Base-by-base conservation (phyloP, 2,888 invertebrate species). In the Amphimallon solstitiale region DNA sequence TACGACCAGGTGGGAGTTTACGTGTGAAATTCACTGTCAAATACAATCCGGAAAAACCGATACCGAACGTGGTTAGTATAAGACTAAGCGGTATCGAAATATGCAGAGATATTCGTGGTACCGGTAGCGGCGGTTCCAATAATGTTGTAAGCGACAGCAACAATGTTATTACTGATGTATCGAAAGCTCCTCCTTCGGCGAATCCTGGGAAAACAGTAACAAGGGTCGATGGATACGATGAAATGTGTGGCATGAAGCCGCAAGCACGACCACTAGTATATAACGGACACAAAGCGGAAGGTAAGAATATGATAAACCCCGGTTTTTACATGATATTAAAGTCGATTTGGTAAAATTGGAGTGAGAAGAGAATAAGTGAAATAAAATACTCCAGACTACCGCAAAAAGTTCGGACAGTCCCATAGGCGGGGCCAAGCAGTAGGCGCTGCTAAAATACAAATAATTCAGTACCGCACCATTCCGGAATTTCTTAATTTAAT, bases 21-120 rank as follows among this genome's bases (percentile, higher is more conserved):
- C 78, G 84, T 0, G 84, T 88, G 2, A 80, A 86, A 3, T 86
- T 89, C 76, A 87, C 87, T 77, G 86, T 88, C 0, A 86, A 86
- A 66, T 88, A 86, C 78, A 85, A 86, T 72, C 79, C 82, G 0
- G 74, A 82, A 1, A 82, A 80, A 49, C 81, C 81, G 17, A 78
- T 84, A 0, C 89, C 89, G 0, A 84, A 80, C 46, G 75, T 89
- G 0, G 78, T 77, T 48, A 82, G 80, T 1, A 86, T 89, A 29
- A 74, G 84, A 46, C 78, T 89, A 10, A 89, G 89, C 65, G 89
- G 88, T 0, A 80, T 85, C 60, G 84, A 86, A 64, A 87, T 88
- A 21, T 88, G 88, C 72, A 12, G 1, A 1, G 12, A n/a, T 12
- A 5, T 7, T 2, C 2, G 14, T 43, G 14, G 14, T 83, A 84